Evolutionary conservation across 2,113 vertebrate species (phyloP), one percentile per base, ranked within the genome.

Genomic region (Oriolus oriolus): DNA sequence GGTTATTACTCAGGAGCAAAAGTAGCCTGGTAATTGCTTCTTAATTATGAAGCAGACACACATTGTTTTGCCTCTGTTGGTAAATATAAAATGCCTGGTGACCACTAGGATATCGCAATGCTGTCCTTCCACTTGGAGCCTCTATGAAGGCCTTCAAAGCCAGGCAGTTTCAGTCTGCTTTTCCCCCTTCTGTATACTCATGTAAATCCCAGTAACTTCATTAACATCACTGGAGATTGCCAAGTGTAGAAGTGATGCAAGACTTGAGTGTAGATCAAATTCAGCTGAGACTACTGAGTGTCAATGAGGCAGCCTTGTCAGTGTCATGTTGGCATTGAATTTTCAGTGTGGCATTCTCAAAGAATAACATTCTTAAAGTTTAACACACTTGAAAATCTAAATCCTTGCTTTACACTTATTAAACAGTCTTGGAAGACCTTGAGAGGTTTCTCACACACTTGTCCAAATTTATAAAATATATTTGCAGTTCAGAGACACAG

Each of bases 201-300:
- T 84, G 79, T 83, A 93, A 96, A 95, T 95, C 76, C 84, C 47
- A 78, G 85, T 9, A 71, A 91, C 69, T 95, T 71, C 95, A 93
- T 96, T 90, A 90, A 84, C 80, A 92, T 95, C 71, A 27, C 11
- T 56, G 73, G 52, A 75, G 87, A 91, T 20, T 76, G 80, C 83
- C 85, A 93, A 88, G 76, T 92, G 85, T 78, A 81, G 77, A 70
- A 95, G 64, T 64, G 76, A 96, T 95, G 85, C 52, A 95, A 93
- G 87, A 52, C 71, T 64, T 42, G 30, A 85, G 45, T 2, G 9
- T 5, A 66, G 80, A 86, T 30, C 56, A 81, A 81, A 93, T 78
- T 84, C 88, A 84, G 56, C 77, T 90, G 95, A 61, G 35, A 47
- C 45, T 54, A 3, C 56, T 56, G 65, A 81, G 84, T 44, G 60